Evolutionary conservation across 2,113 vertebrate species (phyloP), one percentile per base, ranked within the genome.

Genomic region (Poicephalus meyeri): DNA sequence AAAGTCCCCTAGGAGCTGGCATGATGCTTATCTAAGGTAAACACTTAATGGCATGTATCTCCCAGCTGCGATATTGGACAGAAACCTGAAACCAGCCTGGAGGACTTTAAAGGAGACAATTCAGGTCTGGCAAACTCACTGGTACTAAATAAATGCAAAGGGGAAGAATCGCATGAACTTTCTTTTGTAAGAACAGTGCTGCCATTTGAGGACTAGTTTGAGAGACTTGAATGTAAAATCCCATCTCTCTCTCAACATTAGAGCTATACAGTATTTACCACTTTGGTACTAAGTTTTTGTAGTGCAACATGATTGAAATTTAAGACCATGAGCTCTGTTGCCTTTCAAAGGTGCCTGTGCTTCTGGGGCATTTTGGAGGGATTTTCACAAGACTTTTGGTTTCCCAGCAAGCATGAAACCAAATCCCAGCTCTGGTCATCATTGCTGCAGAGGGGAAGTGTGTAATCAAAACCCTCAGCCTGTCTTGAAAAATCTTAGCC

Each of bases 351-450:
- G n/a, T 1, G 1, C 24, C 26, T 42, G 7, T 53, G 64, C 77
- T 80, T 65, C n/a, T 83, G 37, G 39, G 60, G 29, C 19, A 18
- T 55, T 90, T 80, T 37, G 37, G 18, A 72, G n/a, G 19, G n/a
- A 31, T 76, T 88, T 88, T 61, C 47, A 68, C 41, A 79, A 53
- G 19, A 17, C 24, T 65, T 76, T 21, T 17, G 10, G 31, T 55
- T 83, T 82, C 39, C 52, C 29, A 60, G 25, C 0, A 0, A 46
- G 41, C 47, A 12, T 33, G 46, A 81, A 74, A 53, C 16, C 25
- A 50, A 50, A 44, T 60, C 39, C 44, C 35, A 47, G 19, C 9
- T 87, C 33, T 4, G 0, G 8, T 24, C 0, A 0, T 64, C 33
- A 1, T 17, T 69, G 41, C 44, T 80, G 76, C 28, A 49, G 44